Base-by-base conservation (phyloP, 2,797 vertebrate species). In the Diceros bicornis region DNA sequence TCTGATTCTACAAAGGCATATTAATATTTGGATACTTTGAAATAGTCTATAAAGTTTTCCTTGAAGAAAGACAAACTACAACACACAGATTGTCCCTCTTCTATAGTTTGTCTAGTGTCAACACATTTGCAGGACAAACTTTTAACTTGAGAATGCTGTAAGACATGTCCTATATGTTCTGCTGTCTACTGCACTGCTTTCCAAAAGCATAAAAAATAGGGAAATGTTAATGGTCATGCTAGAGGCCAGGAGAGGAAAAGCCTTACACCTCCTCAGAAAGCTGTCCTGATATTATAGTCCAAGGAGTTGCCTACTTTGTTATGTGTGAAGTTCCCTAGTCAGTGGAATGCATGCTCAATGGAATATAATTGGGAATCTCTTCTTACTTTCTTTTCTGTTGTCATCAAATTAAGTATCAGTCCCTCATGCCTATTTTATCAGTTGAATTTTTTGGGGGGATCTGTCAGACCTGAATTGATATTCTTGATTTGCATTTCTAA, bases 401-500 rank as follows among this genome's bases (percentile, higher is more conserved):
- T 29, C 68, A 6, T 72, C 9, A 27, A 90, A 64, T 86, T 94
- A 41, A 64, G 8, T 75, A 14, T 87, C 18, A 57, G 50, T 62
- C n/a, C 12, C 27, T 14, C 12, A 41, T 86, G 37, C 23, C 10
- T 74, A 41, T 37, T 25, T 64, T 59, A 59, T 81, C 23, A 82
- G 34, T 50, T 23, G 29, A 55, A 1, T 85, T 62, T 81, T 91
- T 93, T 27, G 41, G 41, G 41, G 41, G 6, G 3, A 57, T 88
- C 41, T 87, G 1, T 77, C 27, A 72, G 57, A 27, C 23, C 21
- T 96, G 44, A 92, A 71, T 94, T 83, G 83, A 78, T 83, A 47
- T 88, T 94, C 37, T 74, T 88, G 41, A 84, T 64, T 84, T 94
- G 34, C 17, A 44, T 92, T 92, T 59, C 50, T 92, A 78, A 88